Conservation (phyloP, 2,797 vertebrate species). For the Aythya fuligula region DNA sequence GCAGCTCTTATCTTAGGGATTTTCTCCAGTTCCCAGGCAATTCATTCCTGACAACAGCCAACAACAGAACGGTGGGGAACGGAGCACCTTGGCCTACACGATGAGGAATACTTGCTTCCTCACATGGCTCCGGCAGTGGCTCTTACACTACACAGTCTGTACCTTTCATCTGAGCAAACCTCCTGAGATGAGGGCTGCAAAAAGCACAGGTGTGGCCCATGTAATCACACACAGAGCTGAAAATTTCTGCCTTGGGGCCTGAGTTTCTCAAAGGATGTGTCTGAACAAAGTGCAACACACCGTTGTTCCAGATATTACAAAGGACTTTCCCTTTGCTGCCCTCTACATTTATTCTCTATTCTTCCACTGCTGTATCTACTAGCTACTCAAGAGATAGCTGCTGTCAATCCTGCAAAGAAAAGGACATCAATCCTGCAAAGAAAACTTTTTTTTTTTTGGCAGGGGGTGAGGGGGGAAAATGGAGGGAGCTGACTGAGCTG, state of each 20-base stretch:
- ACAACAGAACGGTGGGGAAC: neutral
- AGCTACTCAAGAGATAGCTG: neutral
- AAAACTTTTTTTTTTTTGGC: neutral
- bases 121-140: neutral
- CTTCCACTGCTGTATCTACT: neutral
- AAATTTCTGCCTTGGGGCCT: neutral
- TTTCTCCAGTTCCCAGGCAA: neutral
- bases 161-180: neutral
- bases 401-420: neutral
- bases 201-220: neutral
- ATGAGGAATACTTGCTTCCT: neutral
- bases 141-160: neutral
- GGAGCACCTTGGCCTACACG: neutral
- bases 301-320: neutral
- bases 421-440: neutral
- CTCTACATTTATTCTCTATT: neutral
- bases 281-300: neutral
- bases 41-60: neutral
- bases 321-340: neutral
- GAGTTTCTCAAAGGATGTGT: neutral
- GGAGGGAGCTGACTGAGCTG: neutral
- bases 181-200: neutral
- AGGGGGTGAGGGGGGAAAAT: too few relatives aligned
- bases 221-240: neutral
- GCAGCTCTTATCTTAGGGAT: neutral